phyloP scores from a whole-genome alignment of 2,113 vertebrate genomes.

The Notothenia coriiceps region DNA sequence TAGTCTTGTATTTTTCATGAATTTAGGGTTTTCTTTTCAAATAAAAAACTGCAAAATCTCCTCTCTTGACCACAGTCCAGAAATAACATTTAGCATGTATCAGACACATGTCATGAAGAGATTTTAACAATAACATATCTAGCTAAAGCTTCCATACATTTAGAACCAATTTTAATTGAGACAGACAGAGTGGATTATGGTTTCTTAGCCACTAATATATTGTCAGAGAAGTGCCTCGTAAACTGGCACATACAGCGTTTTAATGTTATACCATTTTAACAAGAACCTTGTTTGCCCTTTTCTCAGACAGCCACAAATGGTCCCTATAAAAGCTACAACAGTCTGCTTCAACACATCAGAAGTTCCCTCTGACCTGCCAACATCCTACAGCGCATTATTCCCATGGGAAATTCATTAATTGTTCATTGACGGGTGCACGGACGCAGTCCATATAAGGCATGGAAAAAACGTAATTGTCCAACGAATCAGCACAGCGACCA shows the following conservation, averaged over 20 bases:
- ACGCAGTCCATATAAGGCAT: constrained; percentile 43
- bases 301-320: constrained; percentile 38
- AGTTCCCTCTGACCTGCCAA: constrained; percentile 32
- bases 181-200: background rate
- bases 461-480: constrained; percentile 10
- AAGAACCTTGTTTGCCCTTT: background rate
- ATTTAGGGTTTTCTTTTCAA: background rate
- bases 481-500: background rate
- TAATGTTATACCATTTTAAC: constrained; percentile 20
- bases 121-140: background rate
- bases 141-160: background rate
- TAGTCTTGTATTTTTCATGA: background rate
- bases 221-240: background rate
- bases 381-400: constrained; percentile 14
- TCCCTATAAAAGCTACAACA: constrained; percentile 15
- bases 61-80: too few relatives aligned
- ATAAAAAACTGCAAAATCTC: background rate
- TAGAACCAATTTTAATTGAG: background rate
- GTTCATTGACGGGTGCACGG: constrained; percentile 2
- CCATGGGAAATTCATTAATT: constrained; percentile 10
- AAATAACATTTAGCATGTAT: background rate
- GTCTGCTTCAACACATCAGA: constrained; percentile 2
- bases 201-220: background rate
- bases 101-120: background rate
- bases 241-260: constrained; percentile 9